A percentile compares a stretch with the other conserved stretches of the same genome.
Conservation (phyloP, 2,113 vertebrate genomes). For the Anguilla rostrata region DNA sequence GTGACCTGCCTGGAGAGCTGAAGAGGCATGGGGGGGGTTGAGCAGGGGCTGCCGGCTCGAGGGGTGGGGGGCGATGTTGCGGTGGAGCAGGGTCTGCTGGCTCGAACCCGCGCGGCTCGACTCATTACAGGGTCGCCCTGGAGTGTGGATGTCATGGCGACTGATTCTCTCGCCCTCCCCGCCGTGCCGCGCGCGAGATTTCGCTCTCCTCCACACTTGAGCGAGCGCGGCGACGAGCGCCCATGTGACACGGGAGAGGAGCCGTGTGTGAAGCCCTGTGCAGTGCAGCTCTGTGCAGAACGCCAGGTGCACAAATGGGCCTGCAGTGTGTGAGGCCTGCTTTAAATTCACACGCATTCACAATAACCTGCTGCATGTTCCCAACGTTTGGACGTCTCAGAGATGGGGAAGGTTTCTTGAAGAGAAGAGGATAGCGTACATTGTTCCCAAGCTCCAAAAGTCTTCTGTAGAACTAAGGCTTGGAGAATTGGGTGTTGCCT, state of each 20-base stretch:
- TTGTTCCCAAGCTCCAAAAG: background rate
- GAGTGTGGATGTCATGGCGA: constrained; percentile 31
- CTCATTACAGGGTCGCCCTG: constrained; percentile 33
- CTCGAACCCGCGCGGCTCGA: background rate
- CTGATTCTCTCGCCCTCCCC: constrained; percentile 31
- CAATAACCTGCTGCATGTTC: background rate
- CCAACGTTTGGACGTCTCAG: background rate
- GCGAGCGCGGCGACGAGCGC: background rate
- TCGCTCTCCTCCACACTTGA: background rate
- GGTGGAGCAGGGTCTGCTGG: constrained; percentile 15
- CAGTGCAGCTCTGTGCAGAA: background rate
- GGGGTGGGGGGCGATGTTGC: constrained; percentile 15
- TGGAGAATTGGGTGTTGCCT: too few species aligned
- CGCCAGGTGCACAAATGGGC: background rate
- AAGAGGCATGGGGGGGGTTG: constrained; percentile 26
- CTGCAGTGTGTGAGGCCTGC: background rate
- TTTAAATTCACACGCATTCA: background rate
- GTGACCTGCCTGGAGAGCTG: constrained; percentile 2
- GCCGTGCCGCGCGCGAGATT: constrained; percentile 23
- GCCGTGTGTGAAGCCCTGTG: background rate
- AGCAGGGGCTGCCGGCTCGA: constrained; percentile 7
- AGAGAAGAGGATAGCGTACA: background rate
- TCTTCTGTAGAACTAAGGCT: background rate
- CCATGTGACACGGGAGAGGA: background rate
- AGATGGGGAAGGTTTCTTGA: background rate